phyloP scores from a whole-genome alignment of 53 echinoderm and acorn worm genomes.

The Zoroaster sp. region DNA sequence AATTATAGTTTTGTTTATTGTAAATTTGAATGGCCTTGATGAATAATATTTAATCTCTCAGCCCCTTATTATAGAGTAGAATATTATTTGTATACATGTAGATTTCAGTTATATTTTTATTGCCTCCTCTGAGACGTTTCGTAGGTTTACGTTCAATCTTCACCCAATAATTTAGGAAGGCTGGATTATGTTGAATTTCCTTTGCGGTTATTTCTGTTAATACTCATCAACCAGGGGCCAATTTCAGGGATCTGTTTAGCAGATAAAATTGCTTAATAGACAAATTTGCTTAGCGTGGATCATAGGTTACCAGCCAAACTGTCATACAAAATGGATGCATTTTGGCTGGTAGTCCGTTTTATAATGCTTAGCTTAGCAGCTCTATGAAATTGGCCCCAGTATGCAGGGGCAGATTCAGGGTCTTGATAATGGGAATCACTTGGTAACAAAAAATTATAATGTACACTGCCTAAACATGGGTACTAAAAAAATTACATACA shows the following conservation, averaged over 20 bases:
- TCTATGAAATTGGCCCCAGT: too few relatives aligned
- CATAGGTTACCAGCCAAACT: neutral
- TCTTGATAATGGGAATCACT: too few relatives aligned
- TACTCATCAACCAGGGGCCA: neutral
- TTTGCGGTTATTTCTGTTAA: neutral
- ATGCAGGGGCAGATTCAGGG: too few relatives aligned
- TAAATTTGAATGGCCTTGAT: neutral
- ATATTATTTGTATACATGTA: neutral
- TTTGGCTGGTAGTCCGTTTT: neutral
- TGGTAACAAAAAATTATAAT: too few relatives aligned
- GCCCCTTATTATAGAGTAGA: neutral
- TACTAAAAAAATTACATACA: too few relatives aligned
- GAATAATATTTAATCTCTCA: neutral
- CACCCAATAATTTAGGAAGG: neutral
- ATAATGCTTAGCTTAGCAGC: neutral
- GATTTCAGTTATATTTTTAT: neutral
- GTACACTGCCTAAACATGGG: too few relatives aligned
- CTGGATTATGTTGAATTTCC: neutral
- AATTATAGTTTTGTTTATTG: neutral
- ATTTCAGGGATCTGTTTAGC: neutral
- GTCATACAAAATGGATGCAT: neutral
- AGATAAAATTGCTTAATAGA: neutral
- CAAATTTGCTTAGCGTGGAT: too few relatives aligned
- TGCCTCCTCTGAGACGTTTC: neutral
- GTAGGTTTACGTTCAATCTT: neutral